phyloP scores from a whole-genome alignment of 1,140 invertebrate genomes.

The Drosophila nigromelanica region DNA sequence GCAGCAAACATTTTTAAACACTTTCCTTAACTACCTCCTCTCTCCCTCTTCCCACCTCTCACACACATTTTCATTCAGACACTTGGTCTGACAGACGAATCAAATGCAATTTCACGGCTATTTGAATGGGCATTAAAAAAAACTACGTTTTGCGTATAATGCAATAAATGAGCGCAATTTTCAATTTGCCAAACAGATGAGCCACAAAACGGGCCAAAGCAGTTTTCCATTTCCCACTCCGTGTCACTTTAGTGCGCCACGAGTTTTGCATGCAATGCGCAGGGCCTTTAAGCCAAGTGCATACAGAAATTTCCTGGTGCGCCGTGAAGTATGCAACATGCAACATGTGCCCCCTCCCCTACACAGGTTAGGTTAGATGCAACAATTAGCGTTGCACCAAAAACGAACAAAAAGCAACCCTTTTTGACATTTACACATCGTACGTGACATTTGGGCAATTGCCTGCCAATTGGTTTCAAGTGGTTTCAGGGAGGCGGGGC shows the following conservation, averaged over 20 bases:
- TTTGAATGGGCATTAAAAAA: constrained; percentile 56
- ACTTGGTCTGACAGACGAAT: constrained; percentile 50
- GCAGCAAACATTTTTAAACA: constrained; percentile 28
- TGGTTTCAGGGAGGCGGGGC: constrained; percentile 19
- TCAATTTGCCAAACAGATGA: constrained; percentile 77
- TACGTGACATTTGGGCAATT: constrained; percentile 78
- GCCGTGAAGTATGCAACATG: constrained; percentile 58
- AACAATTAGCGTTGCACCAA: constrained; percentile 60
- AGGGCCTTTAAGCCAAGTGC: constrained; percentile 56
- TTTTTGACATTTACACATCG: constrained; percentile 39
- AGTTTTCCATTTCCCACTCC: neutral
- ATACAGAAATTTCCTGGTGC: constrained; percentile 35
- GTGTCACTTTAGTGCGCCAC: neutral
- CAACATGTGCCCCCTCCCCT: constrained; percentile 51
- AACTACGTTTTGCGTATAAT: constrained; percentile 52
- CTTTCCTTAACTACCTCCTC: constrained; percentile 15
- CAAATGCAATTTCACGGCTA: constrained; percentile 79
- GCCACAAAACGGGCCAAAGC: constrained; percentile 56
- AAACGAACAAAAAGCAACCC: neutral
- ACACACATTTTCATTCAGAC: constrained; percentile 30
- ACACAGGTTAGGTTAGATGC: constrained; percentile 3
- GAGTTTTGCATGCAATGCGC: constrained; percentile 26
- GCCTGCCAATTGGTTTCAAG: constrained; percentile 54
- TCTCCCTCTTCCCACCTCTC: neutral
- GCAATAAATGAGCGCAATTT: constrained; percentile 78